phyloP scores from a whole-genome alignment of 2,888 invertebrate species.

The Marronus borbonicus region DNA sequence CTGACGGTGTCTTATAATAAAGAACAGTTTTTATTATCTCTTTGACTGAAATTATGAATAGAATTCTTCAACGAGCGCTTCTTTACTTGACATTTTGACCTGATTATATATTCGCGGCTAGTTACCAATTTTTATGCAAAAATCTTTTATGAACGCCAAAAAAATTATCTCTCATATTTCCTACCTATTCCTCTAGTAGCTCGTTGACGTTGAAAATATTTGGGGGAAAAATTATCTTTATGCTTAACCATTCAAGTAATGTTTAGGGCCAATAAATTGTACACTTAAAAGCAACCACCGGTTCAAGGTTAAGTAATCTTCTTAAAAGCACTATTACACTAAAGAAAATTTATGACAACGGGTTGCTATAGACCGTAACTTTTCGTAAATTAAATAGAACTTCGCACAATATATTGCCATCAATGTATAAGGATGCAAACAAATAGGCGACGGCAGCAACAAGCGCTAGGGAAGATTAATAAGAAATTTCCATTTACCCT shows the following conservation, averaged over 20 bases:
- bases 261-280: neutral
- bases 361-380: conserved; percentile 8
- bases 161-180: too few relatives aligned
- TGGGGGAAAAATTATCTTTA: too few relatives aligned
- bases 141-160: too few relatives aligned
- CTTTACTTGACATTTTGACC: too few relatives aligned
- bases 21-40: too few relatives aligned
- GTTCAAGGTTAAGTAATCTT: conserved; percentile 26
- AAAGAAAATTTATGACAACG: conserved; percentile 25
- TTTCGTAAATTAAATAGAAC: conserved; percentile 26
- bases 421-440: neutral
- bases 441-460: neutral
- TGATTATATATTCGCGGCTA: too few relatives aligned
- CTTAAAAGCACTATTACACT: conserved; percentile 30
- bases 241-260: neutral
- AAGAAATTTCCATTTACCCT: conserved; percentile 21
- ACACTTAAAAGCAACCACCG: neutral
- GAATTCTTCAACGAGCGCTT: too few relatives aligned
- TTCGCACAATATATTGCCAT: conserved; percentile 7
- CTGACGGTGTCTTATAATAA: too few relatives aligned
- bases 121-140: too few relatives aligned
- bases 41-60: too few relatives aligned
- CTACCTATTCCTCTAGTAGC: too few relatives aligned
- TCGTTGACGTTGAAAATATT: too few relatives aligned
- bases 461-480: neutral